Base-by-base conservation (phyloP, 2,888 invertebrate genomes). In the Quadroppia sp. region DNA sequence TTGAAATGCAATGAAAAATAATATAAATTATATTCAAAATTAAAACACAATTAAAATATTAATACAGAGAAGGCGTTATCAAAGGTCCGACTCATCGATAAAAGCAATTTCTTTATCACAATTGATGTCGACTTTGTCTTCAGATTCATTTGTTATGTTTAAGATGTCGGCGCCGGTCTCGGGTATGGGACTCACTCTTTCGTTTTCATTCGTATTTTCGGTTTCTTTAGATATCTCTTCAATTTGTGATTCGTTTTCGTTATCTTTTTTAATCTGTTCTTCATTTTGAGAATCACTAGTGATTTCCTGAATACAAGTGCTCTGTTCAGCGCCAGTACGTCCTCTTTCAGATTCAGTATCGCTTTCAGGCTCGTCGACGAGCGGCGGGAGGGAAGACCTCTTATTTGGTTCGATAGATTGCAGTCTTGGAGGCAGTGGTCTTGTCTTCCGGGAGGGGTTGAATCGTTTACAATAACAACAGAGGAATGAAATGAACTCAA, bases 391-490 rank as follows among this genome's bases (percentile, higher is more conserved):
- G 1, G 72, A 72, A 42, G 25, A 9, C 23, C 67, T 23, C 9
- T 72, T 30, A 17, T 20, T 59, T 32, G 20, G 73, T n/a, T 74
- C 64, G 13, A 75, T 75, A 28, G 74, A 30, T 20, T 75, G 69
- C 42, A 76, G 45, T 23, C 75, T 71, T 3, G 78, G 77, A 36
- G 78, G 75, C 20, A 71, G 53, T 17, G 92, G 94, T 45, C 90
- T 87, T 80, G 90, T 88, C 81, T 94, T 94, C 76, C 90, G 87
- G n/a, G 96, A 90, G 32, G 91, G 90, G 85, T 97, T 96, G 81
- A 90, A 86, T 42, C 87, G 85, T 75, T 88, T 89, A 83, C 97
- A 97, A 83, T 94, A 96, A 79, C 92, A 92, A 83, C 97, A 99
- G 71, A 89, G 86, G 83, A 91, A 99, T 64, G 91, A 91, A 86